Base-by-base conservation (phyloP, 2,113 vertebrate species). In the Cisticola juncidis region DNA sequence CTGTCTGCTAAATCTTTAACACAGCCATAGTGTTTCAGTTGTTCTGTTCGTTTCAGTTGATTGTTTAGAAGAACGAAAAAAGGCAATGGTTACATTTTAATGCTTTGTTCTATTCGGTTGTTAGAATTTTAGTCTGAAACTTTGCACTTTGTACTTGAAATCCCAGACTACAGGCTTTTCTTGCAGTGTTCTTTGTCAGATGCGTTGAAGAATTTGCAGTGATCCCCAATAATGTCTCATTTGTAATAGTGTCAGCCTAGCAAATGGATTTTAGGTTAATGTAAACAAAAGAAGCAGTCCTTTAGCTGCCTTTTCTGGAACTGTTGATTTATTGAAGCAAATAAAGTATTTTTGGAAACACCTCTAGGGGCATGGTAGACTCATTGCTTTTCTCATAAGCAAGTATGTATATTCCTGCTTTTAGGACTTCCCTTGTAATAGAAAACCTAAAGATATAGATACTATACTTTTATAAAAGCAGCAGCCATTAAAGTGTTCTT, bases 311-410 rank as follows among this genome's bases (percentile, higher is more conserved):
- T 83, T 88, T 93, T 69, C 83, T 88, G 76, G 57, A 87, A 84
- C 66, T 93, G 66, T 56, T 89, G 21, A 81, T 85, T 80, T 89
- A 70, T 81, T 92, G 77, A 84, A 84, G 40, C 53, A 93, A 96
- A 89, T 94, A 92, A 94, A 92, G 74, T 97, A 89, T 85, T 89
- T 96, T 91, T 91, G 81, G 81, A 90, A 61, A 86, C n/a, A 33
- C 29, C 53, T 87, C 35, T 92, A 85, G 88, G 73, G 86, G 45
- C 70, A 84, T 31, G 33, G 44, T 80, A 95, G 78, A 91, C n/a
- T 92, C n/a, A 85, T 77, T 95, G 64, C 40, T 93, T 91, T 28
- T 68, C 42, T 69, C 20, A 65, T 53, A 65, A 77, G 66, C 53
- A 82, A 62, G 94, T 91, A 51, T 48, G 1, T 54, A 26, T 87